These are phyloP conservation scores for Propithecus deckenii DNA, from an alignment of 2,797 vertebrate species.

Conservation along the genomic window DNA sequence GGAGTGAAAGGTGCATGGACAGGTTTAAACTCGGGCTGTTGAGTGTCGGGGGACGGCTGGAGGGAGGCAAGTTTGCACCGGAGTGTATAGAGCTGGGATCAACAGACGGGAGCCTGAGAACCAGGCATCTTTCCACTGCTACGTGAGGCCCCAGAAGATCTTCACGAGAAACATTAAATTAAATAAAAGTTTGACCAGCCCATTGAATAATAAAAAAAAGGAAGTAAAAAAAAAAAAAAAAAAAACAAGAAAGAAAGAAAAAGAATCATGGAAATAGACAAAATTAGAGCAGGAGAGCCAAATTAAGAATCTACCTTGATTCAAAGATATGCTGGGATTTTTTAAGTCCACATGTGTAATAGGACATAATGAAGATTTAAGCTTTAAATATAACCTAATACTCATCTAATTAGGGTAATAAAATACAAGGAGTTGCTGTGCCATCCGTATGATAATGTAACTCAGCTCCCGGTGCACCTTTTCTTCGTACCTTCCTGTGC, in stretches of 20 bases:
- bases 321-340: constrained; percentile 46
- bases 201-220: background rate
- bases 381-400: constrained; percentile 56
- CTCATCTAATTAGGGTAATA: constrained; percentile 58
- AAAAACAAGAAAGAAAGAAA: background rate
- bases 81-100: background rate
- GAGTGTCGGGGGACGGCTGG: background rate
- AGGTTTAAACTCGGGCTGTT: background rate
- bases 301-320: constrained; percentile 40
- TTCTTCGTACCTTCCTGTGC: background rate
- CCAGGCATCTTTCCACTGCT: no score
- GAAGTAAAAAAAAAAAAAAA: background rate
- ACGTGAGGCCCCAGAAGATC: background rate
- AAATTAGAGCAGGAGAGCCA: background rate
- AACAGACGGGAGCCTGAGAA: background rate
- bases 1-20: background rate
- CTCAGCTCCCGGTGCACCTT: background rate
- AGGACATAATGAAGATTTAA: constrained; percentile 56
- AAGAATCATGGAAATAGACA: background rate
- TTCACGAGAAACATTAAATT: background rate
- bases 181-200: background rate
- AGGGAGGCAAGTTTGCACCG: background rate
- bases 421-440: background rate
- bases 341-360: constrained; percentile 44
- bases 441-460: background rate